A percentile compares a stretch with the other conserved stretches of the same genome.
Conservation (phyloP, 2,797 vertebrate species). For the Chaetophractus vellerosus region DNA sequence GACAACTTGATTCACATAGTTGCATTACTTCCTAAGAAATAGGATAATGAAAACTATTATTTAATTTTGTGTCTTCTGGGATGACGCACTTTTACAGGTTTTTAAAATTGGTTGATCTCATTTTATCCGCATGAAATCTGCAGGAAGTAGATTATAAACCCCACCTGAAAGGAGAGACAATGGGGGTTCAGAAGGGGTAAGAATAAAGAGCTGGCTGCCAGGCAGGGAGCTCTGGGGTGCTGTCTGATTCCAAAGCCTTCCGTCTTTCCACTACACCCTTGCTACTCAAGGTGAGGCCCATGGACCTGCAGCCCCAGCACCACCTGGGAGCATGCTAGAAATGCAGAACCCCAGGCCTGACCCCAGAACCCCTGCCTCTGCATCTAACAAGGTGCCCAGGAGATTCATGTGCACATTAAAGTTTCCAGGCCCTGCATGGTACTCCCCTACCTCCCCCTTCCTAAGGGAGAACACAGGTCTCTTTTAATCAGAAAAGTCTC, state of each 20-base stretch:
- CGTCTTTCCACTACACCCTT: no score
- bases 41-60: no score
- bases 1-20: no score
- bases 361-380: neutral
- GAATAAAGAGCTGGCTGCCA: neutral
- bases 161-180: neutral
- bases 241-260: neutral
- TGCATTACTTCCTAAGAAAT: no score
- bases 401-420: neutral
- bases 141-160: fast-evolving
- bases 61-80: neutral
- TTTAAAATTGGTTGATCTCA: neutral
- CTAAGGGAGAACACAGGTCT: neutral
- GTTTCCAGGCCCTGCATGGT: fast-evolving
- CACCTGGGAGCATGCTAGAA: fast-evolving
- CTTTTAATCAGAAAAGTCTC: neutral
- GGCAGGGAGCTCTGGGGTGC: neutral
- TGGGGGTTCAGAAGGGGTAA: fast-evolving
- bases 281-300: neutral
- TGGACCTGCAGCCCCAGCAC: neutral
- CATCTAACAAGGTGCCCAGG: neutral
- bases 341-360: fast-evolving
- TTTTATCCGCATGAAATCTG: neutral
- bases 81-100: neutral
- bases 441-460: fast-evolving